Base-by-base conservation (phyloP, 2,113 vertebrate species). In the Ursus arctos region DNA sequence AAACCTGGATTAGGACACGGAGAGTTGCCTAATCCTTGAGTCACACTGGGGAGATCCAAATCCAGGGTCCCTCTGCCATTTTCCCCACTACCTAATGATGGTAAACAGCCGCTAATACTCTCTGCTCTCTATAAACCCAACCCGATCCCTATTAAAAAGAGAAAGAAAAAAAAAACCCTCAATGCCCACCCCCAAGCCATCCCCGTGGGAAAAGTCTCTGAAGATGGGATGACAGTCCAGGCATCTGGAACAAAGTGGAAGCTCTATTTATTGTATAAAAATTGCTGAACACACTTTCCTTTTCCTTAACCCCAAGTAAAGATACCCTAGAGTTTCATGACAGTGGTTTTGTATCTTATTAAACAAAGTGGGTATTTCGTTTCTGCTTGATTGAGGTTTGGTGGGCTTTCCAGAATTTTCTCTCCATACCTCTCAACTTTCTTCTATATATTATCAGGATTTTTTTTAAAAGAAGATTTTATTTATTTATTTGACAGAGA, bases 351-450 rank as follows among this genome's bases (percentile, higher is more conserved):
- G 43, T 72, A 69, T 79, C 61, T 96, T 94, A 89, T 76, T 71
- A 83, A 95, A 89, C 33, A 53, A 86, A 95, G 83, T 40, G 72
- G 43, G 11, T 67, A 79, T 79, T 94, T 92, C 24, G 40, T 83
- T 95, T 22, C 65, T 94, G 74, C 21, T 87, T 89, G 67, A 36
- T 40, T 74, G 59, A 92, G 43, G 16, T 88, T 91, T 92, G 57
- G 18, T 90, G 47, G 12, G 24, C 33, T 95, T 98, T 94, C 80
- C 28, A 88, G 57, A 81, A 76, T 76, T 86, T 95, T 93, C 67
- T 89, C 90, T 91, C 22, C 3, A 55, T 33, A 80, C 43, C 4
- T 76, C 28, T 85, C 22, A 21, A 33, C 22, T 86, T 74, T 94
- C 16, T 80, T 91, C 53, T 93, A 31, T 94, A 31, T 76, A 26